Evolutionary conservation across 2,113 vertebrate species (phyloP).

Genomic region (Rhabdornis inornatus): DNA sequence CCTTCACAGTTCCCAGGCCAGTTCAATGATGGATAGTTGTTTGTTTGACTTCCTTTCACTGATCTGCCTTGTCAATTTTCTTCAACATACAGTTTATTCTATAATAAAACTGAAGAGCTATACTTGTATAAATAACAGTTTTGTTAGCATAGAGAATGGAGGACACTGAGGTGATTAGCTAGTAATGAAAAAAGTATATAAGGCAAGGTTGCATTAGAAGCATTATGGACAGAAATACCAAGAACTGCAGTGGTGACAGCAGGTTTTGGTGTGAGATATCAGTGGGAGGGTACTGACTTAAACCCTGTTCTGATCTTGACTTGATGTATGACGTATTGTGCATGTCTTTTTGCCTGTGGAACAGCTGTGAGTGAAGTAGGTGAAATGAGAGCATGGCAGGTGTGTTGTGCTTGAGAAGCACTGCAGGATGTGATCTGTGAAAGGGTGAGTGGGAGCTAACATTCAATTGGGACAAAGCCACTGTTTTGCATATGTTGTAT

Average conservation of each 20-base stretch:
- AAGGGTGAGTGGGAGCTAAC: not conserved
- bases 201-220: not conserved
- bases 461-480: not conserved
- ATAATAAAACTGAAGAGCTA: not conserved
- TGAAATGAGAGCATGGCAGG: not conserved
- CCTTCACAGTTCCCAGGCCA: not conserved
- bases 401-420: not conserved
- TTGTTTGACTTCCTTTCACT: not conserved
- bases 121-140: not conserved
- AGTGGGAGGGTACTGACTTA: not conserved
- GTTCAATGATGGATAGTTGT: not conserved
- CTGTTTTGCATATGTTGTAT: not conserved
- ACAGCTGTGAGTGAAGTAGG: not conserved
- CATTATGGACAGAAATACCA: not conserved
- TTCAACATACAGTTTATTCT: not conserved
- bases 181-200: not conserved
- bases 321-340: not conserved
- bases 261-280: not conserved
- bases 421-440: not conserved
- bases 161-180: not conserved
- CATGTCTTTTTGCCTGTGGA: not conserved
- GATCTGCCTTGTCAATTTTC: not conserved
- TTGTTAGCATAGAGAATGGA: not conserved
- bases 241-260: not conserved
- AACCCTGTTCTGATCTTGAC: not conserved